Conservation (phyloP, 2,888 invertebrate species). For the Trachelus iudaicus region DNA sequence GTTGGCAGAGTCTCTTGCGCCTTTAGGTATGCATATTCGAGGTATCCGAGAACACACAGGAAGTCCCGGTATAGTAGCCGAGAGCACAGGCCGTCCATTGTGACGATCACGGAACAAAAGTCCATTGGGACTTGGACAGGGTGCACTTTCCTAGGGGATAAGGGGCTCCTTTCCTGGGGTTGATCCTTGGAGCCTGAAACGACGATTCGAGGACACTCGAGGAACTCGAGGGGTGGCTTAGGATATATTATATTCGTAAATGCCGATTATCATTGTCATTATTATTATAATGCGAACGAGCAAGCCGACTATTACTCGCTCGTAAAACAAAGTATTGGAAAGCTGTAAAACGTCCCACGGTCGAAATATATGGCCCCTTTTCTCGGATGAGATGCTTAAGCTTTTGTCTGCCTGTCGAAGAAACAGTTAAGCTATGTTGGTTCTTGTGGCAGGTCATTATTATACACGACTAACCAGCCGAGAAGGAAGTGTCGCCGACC, state of each 20-base stretch:
- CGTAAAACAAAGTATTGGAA: conserved; percentile 32
- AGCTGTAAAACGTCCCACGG: conserved; percentile 25
- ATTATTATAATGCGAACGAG: conserved; percentile 29
- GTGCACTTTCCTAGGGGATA: not conserved
- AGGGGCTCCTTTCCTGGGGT: not conserved
- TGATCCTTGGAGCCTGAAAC: not conserved
- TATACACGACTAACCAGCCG: not conserved
- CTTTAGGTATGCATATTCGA: not conserved
- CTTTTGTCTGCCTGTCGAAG: not conserved
- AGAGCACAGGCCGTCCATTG: not conserved
- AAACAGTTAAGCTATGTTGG: not conserved
- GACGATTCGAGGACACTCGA: not conserved
- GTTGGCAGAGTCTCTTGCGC: not conserved
- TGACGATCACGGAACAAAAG: not conserved
- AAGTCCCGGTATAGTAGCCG: not conserved
- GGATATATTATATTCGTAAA: not conserved
- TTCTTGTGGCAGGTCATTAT: not conserved
- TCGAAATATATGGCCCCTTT: conserved; percentile 3
- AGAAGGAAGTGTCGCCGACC: not conserved
- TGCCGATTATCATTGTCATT: conserved; percentile 26
- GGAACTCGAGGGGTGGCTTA: not conserved
- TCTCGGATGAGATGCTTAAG: conserved; percentile 1
- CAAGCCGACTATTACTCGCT: conserved; percentile 34
- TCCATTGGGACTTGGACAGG: not conserved
- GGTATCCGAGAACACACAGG: not conserved